Evolutionary conservation across 2,113 vertebrate species (phyloP).

Genomic region (Dolichotis patagonum): DNA sequence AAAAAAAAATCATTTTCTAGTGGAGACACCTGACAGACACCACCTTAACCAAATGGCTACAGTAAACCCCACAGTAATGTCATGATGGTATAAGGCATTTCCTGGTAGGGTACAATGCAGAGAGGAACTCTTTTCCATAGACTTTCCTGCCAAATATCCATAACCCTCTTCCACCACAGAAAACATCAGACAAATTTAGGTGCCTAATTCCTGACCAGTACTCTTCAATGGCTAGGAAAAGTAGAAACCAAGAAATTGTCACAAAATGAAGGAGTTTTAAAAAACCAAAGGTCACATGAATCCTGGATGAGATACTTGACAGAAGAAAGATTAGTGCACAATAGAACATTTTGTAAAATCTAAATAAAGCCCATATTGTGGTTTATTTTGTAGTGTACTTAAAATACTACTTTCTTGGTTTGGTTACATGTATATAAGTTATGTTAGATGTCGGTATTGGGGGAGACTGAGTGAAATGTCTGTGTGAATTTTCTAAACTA

Average conservation of each 20-base stretch:
- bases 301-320: neutral
- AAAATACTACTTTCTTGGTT: neutral
- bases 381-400: neutral
- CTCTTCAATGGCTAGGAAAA: neutral
- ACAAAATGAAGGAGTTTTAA: neutral
- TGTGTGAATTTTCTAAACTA: neutral
- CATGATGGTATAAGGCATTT: neutral
- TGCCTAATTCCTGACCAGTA: neutral
- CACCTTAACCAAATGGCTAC: neutral
- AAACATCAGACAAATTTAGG: neutral
- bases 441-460: neutral
- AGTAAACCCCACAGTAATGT: neutral
- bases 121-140: neutral
- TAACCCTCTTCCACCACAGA: neutral
- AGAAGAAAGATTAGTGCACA: neutral
- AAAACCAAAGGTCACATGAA: neutral
- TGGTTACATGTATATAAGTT: neutral
- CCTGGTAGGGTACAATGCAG: neutral
- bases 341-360: neutral
- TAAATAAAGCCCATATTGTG: neutral
- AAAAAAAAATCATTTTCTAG: neutral
- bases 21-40: neutral
- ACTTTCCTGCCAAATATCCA: neutral
- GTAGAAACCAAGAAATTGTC: neutral
- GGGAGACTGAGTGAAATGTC: neutral